These are phyloP conservation scores for Ennomos erosarius DNA, from an alignment of 2,888 invertebrate genomes.

Conservation along the genomic window DNA sequence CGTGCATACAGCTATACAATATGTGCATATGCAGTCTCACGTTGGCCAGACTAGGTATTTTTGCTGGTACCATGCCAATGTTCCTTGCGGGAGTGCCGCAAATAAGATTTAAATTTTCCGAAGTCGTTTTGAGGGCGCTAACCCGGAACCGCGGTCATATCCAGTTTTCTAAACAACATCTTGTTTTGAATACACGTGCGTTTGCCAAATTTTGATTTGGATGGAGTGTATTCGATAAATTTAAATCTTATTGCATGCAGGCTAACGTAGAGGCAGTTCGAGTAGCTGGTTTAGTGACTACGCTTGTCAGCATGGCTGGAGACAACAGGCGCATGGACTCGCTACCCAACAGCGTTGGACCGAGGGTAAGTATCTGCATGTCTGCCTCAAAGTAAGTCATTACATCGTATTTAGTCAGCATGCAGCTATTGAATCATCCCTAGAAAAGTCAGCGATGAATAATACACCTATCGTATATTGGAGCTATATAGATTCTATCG, in stretches of 20 bases:
- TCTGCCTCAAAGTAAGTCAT: slow-evolving; percentile 35
- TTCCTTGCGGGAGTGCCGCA: slow-evolving; percentile 60
- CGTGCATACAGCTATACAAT: slow-evolving; percentile 57
- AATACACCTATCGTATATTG: no score
- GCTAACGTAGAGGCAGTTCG: slow-evolving; percentile 93
- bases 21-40: slow-evolving; percentile 57
- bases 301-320: slow-evolving; percentile 92
- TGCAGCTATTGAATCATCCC: no score
- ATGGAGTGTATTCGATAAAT: slow-evolving; percentile 69
- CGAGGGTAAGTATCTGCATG: slow-evolving; percentile 75
- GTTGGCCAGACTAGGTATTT: slow-evolving; percentile 58
- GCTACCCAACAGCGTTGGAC: slow-evolving; percentile 82
- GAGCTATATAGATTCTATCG: no score
- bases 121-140: slow-evolving; percentile 52
- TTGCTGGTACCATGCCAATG: slow-evolving; percentile 70
- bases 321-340: slow-evolving; percentile 84
- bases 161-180: slow-evolving; percentile 43
- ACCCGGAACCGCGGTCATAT: slow-evolving; percentile 47
- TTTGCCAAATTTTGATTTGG: slow-evolving; percentile 46
- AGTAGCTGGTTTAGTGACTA: slow-evolving; percentile 92
- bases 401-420: no score
- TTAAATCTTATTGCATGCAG: slow-evolving; percentile 84
- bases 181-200: slow-evolving; percentile 27
- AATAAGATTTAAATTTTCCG: slow-evolving; percentile 83
- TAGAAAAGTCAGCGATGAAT: no score